Conservation (phyloP, 2,888 invertebrate species). For the Idaea straminata region DNA sequence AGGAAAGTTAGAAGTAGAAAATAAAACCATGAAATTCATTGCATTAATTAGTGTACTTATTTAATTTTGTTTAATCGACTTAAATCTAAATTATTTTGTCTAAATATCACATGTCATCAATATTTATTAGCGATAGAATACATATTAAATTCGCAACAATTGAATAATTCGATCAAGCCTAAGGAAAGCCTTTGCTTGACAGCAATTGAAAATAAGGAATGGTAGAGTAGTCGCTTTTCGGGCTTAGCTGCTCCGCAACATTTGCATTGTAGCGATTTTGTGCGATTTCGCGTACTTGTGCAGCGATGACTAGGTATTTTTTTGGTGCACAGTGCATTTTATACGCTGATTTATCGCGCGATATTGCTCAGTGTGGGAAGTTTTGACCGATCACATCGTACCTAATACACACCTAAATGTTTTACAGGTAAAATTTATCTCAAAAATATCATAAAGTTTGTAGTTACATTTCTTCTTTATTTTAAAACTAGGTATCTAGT, state of each 20-base stretch:
- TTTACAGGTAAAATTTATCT: background rate
- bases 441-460: background rate
- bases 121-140: background rate
- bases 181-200: too few relatives aligned
- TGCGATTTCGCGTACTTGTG: too few relatives aligned
- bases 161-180: background rate
- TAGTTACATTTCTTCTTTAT: background rate
- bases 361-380: too few relatives aligned
- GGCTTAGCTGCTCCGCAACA: too few relatives aligned
- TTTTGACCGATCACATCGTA: too few relatives aligned
- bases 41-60: constrained; percentile 42
- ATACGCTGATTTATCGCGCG: too few relatives aligned
- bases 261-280: too few relatives aligned
- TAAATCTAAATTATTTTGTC: background rate
- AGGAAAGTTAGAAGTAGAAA: constrained; percentile 10
- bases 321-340: too few relatives aligned
- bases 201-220: too few relatives aligned
- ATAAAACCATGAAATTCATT: constrained; percentile 31
- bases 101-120: constrained; percentile 74
- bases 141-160: constrained; percentile 2
- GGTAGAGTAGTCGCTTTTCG: too few relatives aligned
- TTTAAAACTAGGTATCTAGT: constrained; percentile 6
- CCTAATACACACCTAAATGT: too few relatives aligned
- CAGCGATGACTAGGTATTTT: too few relatives aligned
- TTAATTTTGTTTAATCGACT: constrained; percentile 5